These are phyloP conservation scores for Calliopsis andreniformis DNA, from an alignment of 1,140 invertebrate species.

Conservation along the genomic window DNA sequence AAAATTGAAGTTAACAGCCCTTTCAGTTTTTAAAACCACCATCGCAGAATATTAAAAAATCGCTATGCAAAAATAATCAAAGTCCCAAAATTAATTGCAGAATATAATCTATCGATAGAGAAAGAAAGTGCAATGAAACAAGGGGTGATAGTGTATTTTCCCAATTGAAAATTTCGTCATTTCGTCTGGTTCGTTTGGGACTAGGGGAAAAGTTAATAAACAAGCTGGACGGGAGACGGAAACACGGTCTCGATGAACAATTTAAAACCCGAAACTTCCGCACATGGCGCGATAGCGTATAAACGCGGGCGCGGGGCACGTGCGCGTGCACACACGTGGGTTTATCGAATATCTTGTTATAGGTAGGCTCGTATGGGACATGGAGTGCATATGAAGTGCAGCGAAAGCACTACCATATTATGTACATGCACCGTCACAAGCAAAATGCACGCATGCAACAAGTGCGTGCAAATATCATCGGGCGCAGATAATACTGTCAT, in stretches of 20 bases:
- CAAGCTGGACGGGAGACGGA: conserved; percentile 51
- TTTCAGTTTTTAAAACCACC: too few species aligned
- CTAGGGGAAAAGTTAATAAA: conserved; percentile 56
- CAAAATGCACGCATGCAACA: conserved; percentile 79
- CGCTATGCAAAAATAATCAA: too few species aligned
- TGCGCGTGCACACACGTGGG: conserved; percentile 61
- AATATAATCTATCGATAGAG: too few species aligned
- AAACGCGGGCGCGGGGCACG: conserved; percentile 54
- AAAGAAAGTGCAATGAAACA: too few species aligned
- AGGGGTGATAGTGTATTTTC: too few species aligned
- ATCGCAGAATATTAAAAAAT: too few species aligned
- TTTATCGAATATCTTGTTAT: conserved; percentile 77
- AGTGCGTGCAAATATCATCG: conserved; percentile 80
- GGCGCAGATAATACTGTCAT: conserved; percentile 77
- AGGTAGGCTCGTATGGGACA: conserved; percentile 76
- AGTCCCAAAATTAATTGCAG: too few species aligned
- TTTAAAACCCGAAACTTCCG: conserved; percentile 72
- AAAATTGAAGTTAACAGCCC: too few species aligned
- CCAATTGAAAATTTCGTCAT: not conserved
- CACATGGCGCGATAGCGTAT: conserved; percentile 68
- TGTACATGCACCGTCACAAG: conserved; percentile 75
- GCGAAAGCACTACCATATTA: conserved; percentile 77
- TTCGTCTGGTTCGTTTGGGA: not conserved
- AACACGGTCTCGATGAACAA: conserved; percentile 65
- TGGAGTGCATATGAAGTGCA: conserved; percentile 81